phyloP scores from a whole-genome alignment of 2,888 invertebrate species.

The Caenorhabditis sp. region DNA sequence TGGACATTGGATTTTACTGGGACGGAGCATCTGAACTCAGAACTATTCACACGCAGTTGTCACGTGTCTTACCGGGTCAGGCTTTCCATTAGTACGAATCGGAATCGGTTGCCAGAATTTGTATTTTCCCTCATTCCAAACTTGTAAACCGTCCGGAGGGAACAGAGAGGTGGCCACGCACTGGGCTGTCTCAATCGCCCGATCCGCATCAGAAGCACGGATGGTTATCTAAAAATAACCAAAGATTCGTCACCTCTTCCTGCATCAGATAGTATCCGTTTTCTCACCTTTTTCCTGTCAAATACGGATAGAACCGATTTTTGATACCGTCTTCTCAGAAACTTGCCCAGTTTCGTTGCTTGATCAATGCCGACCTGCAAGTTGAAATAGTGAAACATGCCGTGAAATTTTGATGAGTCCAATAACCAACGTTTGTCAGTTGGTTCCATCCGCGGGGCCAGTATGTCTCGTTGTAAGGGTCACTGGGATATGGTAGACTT shows the following conservation, averaged over 20 bases:
- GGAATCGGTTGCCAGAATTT: conserved; percentile 77
- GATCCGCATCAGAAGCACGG: conserved; percentile 83
- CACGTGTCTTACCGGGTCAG: conserved; percentile 70
- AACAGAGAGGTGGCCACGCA: conserved; percentile 90
- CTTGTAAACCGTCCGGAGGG: conserved; percentile 82
- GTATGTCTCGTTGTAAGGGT: conserved; percentile 70
- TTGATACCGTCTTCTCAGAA: conserved; percentile 58
- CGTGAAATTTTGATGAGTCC: not conserved
- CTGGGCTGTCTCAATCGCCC: conserved; percentile 89
- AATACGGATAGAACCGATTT: conserved; percentile 53
- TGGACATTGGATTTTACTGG: conserved; percentile 67
- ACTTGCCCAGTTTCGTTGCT: conserved; percentile 62
- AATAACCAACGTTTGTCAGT: conserved; percentile 75
- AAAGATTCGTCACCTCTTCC: conserved; percentile 14
- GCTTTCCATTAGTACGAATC: conserved; percentile 69
- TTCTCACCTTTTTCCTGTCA: conserved; percentile 58
- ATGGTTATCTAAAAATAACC: conserved; percentile 76
- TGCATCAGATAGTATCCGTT: conserved; percentile 1
- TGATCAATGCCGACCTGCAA: conserved; percentile 66
- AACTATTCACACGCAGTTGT: not conserved
- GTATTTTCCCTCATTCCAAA: conserved; percentile 66
- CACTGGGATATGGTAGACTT: conserved; percentile 74
- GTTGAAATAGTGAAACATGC: not conserved
- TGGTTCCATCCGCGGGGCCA: conserved; percentile 81
- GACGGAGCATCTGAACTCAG: conserved; percentile 66